Evolutionary conservation across 2,113 vertebrate genomes (phyloP).

Genomic region (Prochilodus magdalenae): DNA sequence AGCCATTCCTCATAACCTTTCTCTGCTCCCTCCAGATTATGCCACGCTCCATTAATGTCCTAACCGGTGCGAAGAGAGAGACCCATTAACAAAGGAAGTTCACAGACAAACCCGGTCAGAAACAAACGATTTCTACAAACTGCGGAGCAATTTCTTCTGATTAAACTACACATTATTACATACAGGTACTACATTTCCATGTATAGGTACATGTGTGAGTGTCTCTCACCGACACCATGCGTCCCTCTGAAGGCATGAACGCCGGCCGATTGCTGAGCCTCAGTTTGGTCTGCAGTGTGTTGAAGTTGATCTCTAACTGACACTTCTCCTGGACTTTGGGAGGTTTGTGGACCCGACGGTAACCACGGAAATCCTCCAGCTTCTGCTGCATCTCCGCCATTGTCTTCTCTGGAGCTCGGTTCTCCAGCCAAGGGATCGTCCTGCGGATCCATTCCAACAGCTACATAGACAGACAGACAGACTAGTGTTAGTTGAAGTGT

Average conservation of each 20-base stretch:
- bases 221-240: slow-evolving; percentile 87
- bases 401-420: slow-evolving; percentile 88
- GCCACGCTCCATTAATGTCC: slow-evolving; percentile 92
- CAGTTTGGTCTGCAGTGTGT: slow-evolving; percentile 96
- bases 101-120: too few relatives aligned
- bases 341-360: slow-evolving; percentile 89
- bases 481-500: neutral
- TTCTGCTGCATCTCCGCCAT: slow-evolving; percentile 95
- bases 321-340: slow-evolving; percentile 96
- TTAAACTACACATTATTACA: too few relatives aligned
- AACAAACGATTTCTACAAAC: too few relatives aligned
- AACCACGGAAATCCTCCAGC: slow-evolving; percentile 93
- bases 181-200: neutral
- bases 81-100: neutral
- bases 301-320: slow-evolving; percentile 98
- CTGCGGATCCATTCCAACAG: slow-evolving; percentile 94
- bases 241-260: slow-evolving; percentile 96
- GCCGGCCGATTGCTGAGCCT: slow-evolving; percentile 92
- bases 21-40: slow-evolving; percentile 90
- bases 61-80: slow-evolving; percentile 54
- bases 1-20: slow-evolving; percentile 96
- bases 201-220: neutral
- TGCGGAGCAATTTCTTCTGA: too few relatives aligned
- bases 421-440: slow-evolving; percentile 94
- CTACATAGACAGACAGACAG: slow-evolving; percentile 60